Evolutionary conservation across 2,113 vertebrate genomes (phyloP).

Genomic region (Empidonax traillii): DNA sequence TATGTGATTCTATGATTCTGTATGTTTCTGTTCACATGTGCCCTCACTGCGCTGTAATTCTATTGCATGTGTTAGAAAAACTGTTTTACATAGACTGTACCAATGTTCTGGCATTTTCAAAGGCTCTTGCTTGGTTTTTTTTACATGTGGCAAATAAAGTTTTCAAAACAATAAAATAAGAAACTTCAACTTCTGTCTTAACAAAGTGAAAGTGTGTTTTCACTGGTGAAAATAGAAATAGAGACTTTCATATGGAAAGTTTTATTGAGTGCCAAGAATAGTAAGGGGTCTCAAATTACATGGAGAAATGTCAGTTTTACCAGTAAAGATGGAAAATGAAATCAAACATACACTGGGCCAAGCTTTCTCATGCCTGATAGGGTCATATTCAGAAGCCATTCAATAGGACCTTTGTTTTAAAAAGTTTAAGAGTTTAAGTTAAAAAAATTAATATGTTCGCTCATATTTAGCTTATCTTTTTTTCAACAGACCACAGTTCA

Average conservation of each 20-base stretch:
- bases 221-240: conserved; percentile 38
- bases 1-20: accelerated
- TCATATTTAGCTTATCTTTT: background rate
- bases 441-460: background rate
- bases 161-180: conserved; percentile 18
- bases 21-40: background rate
- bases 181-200: background rate
- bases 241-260: conserved; percentile 21
- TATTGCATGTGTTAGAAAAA: background rate
- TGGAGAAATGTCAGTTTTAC: conserved; percentile 39
- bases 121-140: background rate
- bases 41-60: background rate
- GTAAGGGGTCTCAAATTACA: conserved; percentile 50
- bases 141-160: background rate
- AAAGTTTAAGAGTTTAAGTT: conserved; percentile 25
- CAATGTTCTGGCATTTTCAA: background rate
- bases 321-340: conserved; percentile 47
- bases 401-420: conserved; percentile 41
- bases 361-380: conserved; percentile 30
- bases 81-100: background rate
- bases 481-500: background rate
- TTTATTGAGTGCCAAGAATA: conserved; percentile 44
- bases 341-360: background rate
- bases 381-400: conserved; percentile 6
- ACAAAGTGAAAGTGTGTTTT: conserved; percentile 26